Conservation (phyloP, 2,888 invertebrate species). For the Ichneumon xanthorius region DNA sequence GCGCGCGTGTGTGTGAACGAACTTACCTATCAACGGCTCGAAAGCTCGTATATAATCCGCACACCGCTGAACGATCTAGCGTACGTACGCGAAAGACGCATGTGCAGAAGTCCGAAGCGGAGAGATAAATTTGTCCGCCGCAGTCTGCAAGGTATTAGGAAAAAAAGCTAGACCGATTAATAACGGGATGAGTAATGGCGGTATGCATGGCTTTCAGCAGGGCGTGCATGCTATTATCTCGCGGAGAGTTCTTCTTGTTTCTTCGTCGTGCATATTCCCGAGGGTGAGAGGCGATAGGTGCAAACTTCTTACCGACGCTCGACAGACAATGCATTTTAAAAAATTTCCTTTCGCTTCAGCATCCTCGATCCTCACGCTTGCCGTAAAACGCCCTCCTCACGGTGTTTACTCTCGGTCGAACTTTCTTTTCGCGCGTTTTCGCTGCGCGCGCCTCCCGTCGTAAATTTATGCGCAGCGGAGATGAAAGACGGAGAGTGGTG, state of each 20-base stretch:
- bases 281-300: constrained; percentile 37
- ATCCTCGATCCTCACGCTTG: constrained; percentile 24
- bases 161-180: constrained; percentile 59
- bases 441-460: constrained; percentile 46
- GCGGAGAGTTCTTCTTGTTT: constrained; percentile 14
- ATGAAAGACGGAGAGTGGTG: constrained; percentile 21
- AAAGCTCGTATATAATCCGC: constrained; percentile 49
- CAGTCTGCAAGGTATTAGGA: constrained; percentile 47
- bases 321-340: constrained; percentile 38
- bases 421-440: constrained; percentile 64
- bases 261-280: constrained; percentile 24
- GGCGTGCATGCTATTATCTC: constrained; percentile 44
- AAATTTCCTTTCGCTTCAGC: constrained; percentile 28
- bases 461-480: constrained; percentile 50
- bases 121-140: constrained; percentile 57
- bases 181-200: constrained; percentile 63
- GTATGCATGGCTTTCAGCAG: constrained; percentile 35
- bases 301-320: constrained; percentile 62
- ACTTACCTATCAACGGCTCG: constrained; percentile 44
- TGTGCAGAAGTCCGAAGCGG: constrained; percentile 31
- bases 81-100: neutral
- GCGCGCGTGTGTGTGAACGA: constrained; percentile 1
- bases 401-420: constrained; percentile 56
- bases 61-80: constrained; percentile 2
- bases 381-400: constrained; percentile 53